Evolutionary conservation across 2,797 vertebrate species (phyloP), one percentile per base, ranked within the genome.

Genomic region (Thunnus albacares): DNA sequence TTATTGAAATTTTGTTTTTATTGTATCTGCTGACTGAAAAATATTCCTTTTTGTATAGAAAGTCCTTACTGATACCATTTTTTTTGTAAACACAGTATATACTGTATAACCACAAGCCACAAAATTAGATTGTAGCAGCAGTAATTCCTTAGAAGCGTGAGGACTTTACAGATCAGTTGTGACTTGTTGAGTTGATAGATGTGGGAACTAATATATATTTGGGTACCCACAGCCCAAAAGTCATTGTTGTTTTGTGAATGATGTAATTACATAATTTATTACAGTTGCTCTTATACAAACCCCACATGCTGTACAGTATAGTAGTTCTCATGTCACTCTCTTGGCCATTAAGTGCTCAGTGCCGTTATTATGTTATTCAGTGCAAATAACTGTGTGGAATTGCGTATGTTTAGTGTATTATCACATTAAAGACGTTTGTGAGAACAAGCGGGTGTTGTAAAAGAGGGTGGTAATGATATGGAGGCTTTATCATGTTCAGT

Each of bases 81-180:
- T 79, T 79, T 49, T 74, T 15, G 43, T 85, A 66, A 79, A 75
- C 3, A 35, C 66, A 61, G 14, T 75, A 51, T 74, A 64, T 41
- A 62, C 18, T 51, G 57, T 52, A 59, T 61, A 75, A 43, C 67
- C 41, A 55, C 71, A 55, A 67, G 61, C 83, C 75, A 64, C 58
- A 58, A 79, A 85, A 89, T 82, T 84, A 79, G 62, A 92, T 85
- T 83, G 67, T 51, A 81, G 71, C 22, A 20, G 79, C 80, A 67
- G 70, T 81, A 67, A 69, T 79, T 82, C 69, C 61, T 83, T 80
- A 85, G 76, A 84, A 82, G 81, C 79, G 59, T 0, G 33, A 81
- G 6, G 75, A 83, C 81, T 82, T 86, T 51, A 57, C 65, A 76
- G 66, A 78, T 84, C 66, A 68, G 49, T 70, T 77, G 74, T 71